Conservation (phyloP, 2,797 vertebrate genomes). For the Myotis daubentonii region DNA sequence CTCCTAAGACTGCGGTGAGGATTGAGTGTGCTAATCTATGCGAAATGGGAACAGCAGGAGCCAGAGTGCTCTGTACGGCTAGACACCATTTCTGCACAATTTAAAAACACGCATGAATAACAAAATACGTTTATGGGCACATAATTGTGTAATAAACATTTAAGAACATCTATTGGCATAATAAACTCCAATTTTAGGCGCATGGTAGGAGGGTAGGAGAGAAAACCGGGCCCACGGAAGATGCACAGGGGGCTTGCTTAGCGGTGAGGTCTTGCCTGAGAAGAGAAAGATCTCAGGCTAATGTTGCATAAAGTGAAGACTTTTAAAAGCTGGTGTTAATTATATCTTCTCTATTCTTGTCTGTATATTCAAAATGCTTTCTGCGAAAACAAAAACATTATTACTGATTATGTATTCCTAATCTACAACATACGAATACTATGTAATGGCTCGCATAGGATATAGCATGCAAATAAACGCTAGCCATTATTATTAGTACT, state of each 20-base stretch:
- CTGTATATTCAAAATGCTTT: background rate
- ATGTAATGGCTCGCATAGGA: background rate
- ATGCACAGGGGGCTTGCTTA: accelerated
- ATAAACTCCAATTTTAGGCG: background rate
- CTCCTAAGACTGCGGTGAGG: background rate
- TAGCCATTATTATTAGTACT: background rate
- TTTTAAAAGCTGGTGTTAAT: background rate
- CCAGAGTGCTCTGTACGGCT: background rate
- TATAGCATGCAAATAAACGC: background rate
- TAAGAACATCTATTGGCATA: background rate
- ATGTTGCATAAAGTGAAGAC: background rate
- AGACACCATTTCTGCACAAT: background rate
- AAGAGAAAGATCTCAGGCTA: background rate
- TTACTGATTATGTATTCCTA: background rate
- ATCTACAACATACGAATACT: background rate
- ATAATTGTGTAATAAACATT: background rate
- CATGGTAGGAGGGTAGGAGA: background rate
- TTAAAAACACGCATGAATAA: background rate
- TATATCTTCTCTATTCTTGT: background rate
- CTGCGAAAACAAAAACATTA: background rate
- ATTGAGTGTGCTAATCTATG: background rate
- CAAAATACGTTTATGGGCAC: background rate
- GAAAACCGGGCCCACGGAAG: background rate
- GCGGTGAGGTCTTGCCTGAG: background rate
- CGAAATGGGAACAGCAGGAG: background rate